Base-by-base conservation (phyloP, 2,113 vertebrate species). In the Campylomormyrus tamandua region DNA sequence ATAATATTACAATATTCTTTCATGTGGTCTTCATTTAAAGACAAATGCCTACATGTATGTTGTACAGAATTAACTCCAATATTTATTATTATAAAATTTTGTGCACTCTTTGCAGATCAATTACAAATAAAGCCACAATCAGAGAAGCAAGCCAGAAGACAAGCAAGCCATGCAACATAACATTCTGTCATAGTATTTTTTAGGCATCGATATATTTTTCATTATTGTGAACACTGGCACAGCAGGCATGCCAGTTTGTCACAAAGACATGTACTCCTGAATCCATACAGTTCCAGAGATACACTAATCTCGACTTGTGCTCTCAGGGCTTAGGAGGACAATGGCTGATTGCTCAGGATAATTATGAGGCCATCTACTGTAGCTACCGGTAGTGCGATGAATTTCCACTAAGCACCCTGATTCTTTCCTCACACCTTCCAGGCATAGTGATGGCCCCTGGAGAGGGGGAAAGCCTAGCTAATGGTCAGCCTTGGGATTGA, bases 391-490 rank as follows among this genome's bases (percentile, higher is more conserved):
- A 88, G 66, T 58, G 74, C 27, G 9, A 50, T 31, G n/a, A 87
- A 21, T 62, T 88, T 88, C 56, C 56, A 88, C 11, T 53, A 42
- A 53, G 48, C 31, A 31, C 87, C 56, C 35, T 45, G 52, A 87
- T n/a, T 50, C 56, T 84, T 52, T 62, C 74, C 77, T 87, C 70
- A 74, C 86, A 48, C 42, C 91, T 91, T 87, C 27, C 10, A 50
- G 91, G 45, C 89, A 87, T 53, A 91, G 88, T 46, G 80, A 62
- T 66, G 74, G 89, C 45, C 27, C 58, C 87, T 3, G 0, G 89
- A 89, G 90, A 90, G 87, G 15, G 1, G 3, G 10, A 0, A n/a
- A 53, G 46, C 62, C 35, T 46, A 45, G 87, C 87, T 88, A 88
- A 88, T 88, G 87, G 87, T 19, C 39, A 58, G 87, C 53, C 52